phyloP scores from a whole-genome alignment of 1,140 invertebrate species.

The Caenorhabditis inopinata region DNA sequence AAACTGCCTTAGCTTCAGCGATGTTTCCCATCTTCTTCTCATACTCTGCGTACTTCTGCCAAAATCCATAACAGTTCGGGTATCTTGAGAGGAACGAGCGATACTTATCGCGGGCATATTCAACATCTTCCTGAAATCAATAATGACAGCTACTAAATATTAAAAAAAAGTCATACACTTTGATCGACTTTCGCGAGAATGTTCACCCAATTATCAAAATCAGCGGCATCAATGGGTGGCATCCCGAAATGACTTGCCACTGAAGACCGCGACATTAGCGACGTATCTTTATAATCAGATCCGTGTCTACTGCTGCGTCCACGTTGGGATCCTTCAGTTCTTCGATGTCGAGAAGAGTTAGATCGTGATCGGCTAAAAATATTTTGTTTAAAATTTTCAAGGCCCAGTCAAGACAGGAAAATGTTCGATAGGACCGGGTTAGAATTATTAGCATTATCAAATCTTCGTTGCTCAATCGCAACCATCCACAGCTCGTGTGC shows the following conservation, averaged over 20 bases:
- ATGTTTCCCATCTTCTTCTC: neutral
- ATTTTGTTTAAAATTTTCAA: neutral
- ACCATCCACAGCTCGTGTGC: neutral
- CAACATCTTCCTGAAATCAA: conserved; percentile 21
- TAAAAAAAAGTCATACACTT: conserved; percentile 2
- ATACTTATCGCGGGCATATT: conserved; percentile 5
- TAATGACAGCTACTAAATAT: neutral
- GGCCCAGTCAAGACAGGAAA: neutral
- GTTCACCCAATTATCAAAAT: conserved; percentile 39
- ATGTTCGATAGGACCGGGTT: neutral
- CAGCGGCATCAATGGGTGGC: neutral
- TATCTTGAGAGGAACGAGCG: neutral
- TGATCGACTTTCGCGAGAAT: conserved; percentile 34
- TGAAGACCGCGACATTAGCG: neutral
- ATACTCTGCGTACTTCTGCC: conserved; percentile 42
- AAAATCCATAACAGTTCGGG: conserved; percentile 40
- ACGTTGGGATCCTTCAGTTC: neutral
- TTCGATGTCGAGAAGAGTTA: neutral
- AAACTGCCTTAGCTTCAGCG: neutral
- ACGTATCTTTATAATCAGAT: conserved; percentile 4
- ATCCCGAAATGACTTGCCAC: neutral
- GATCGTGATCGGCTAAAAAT: neutral
- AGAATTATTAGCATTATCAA: neutral
- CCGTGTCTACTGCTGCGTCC: neutral
- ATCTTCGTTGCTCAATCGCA: neutral